Conservation (phyloP, 2,113 vertebrate species). For the Callorhinus ursinus region DNA sequence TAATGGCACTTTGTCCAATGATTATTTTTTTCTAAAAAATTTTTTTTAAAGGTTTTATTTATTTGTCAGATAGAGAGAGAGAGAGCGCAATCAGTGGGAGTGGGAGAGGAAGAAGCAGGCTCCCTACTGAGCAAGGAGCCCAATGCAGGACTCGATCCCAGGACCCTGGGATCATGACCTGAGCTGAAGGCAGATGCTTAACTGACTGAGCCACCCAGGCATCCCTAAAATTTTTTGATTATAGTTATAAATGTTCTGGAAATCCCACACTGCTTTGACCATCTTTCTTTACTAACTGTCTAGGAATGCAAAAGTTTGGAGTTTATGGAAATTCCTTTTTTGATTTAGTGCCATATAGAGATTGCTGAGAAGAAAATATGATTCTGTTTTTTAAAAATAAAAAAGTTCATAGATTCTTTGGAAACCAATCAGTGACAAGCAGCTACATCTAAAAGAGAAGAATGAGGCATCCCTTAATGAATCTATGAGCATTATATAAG, state of each 20-base stretch:
- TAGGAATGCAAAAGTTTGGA: conserved; percentile 12
- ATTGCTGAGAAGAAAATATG: conserved; percentile 13
- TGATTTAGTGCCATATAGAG: not conserved
- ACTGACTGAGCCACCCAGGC: too few relatives aligned
- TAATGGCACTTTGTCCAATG: not conserved
- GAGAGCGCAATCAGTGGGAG: too few relatives aligned
- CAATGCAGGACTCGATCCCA: too few relatives aligned
- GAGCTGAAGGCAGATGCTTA: too few relatives aligned
- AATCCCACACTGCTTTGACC: not conserved
- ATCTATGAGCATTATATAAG: not conserved
- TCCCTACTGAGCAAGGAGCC: too few relatives aligned
- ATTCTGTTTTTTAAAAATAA: not conserved
- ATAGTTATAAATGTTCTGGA: not conserved
- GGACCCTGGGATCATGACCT: too few relatives aligned
- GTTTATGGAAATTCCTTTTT: conserved; percentile 47
- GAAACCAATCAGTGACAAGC: not conserved
- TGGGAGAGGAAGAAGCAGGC: too few relatives aligned
- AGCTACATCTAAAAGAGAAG: not conserved
- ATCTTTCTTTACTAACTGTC: conserved; percentile 28
- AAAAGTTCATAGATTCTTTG: conserved; percentile 21
- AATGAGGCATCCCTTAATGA: not conserved
- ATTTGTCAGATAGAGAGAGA: too few relatives aligned
- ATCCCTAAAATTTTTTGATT: conserved; percentile 1
- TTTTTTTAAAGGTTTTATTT: too few relatives aligned
- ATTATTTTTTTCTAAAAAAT: conserved; percentile 11